A percentile compares a stretch with the other conserved stretches of the same genome.
Conservation (phyloP, 2,888 invertebrate species). For the Agrilus cyanescens region DNA sequence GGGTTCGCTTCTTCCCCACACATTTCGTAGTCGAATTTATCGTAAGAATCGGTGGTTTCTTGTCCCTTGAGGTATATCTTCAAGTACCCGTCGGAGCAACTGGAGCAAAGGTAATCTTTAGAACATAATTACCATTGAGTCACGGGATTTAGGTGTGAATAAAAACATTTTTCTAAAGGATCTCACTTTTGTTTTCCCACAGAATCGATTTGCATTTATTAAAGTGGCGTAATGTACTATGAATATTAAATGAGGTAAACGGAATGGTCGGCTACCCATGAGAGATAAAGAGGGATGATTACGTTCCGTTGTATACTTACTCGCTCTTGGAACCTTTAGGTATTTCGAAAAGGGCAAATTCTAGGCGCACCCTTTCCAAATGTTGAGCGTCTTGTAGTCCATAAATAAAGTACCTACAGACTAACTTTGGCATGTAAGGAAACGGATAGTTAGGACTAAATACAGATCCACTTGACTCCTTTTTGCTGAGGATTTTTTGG, state of each 20-base stretch:
- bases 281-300: conserved; percentile 4
- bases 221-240: background rate
- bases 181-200: too few relatives aligned
- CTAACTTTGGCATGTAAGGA: conserved; percentile 89
- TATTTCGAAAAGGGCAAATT: conserved; percentile 83
- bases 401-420: conserved; percentile 96
- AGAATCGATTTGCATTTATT: too few relatives aligned
- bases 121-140: background rate
- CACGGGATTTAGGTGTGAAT: background rate
- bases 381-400: conserved; percentile 96
- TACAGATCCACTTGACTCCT: conserved; percentile 84
- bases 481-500: conserved; percentile 89
- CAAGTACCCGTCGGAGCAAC: conserved; percentile 82
- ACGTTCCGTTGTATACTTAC: conserved; percentile 43
- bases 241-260: background rate
- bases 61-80: conserved; percentile 87
- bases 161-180: too few relatives aligned
- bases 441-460: conserved; percentile 95
- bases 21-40: conserved; percentile 86
- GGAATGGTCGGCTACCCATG: too few relatives aligned
- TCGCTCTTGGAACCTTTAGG: conserved; percentile 74
- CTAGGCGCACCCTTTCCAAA: conserved; percentile 83
- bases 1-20: conserved; percentile 74
- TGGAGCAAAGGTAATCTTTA: conserved; percentile 25
- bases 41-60: conserved; percentile 83